Percentiles rank a stretch among this genome's conserved stretches.
Conservation (phyloP, 2,888 invertebrate genomes). For the Galerucella calmariensis region DNA sequence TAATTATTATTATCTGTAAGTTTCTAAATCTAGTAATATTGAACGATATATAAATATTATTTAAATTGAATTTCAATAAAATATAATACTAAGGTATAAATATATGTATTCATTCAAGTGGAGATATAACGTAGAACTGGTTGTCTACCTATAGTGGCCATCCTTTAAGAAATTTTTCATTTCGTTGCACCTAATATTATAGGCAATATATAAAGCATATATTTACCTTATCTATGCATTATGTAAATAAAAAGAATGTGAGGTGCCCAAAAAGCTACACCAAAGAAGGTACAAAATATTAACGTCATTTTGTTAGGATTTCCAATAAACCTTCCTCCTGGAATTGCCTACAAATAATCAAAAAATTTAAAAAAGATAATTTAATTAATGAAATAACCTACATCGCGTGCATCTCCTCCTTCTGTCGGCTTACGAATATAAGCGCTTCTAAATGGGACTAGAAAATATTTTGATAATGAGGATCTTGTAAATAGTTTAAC, state of each 20-base stretch:
- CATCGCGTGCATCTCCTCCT: slow-evolving; percentile 66
- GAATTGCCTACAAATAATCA: slow-evolving; percentile 75
- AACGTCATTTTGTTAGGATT: slow-evolving; percentile 78
- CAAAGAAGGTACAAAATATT: slow-evolving; percentile 74
- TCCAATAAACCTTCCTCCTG: slow-evolving; percentile 70
- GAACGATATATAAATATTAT: background rate
- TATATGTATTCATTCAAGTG: too few species aligned
- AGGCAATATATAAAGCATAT: slow-evolving; percentile 17
- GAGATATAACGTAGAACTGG: too few species aligned
- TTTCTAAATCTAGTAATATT: background rate
- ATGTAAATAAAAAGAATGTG: slow-evolving; percentile 81
- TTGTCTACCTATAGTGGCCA: background rate
- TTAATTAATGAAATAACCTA: slow-evolving; percentile 50
- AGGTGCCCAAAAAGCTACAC: slow-evolving; percentile 77
- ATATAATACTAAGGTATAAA: background rate
- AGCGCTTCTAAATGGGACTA: slow-evolving; percentile 31
- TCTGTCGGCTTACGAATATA: slow-evolving; percentile 27
- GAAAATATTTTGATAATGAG: slow-evolving; percentile 26
- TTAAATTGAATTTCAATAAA: background rate
- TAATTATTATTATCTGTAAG: background rate
- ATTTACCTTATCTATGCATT: slow-evolving; percentile 61
- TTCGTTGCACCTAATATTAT: background rate
- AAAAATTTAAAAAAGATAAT: slow-evolving; percentile 14
- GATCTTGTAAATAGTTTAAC: slow-evolving; percentile 26
- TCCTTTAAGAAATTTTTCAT: background rate